Evolutionary conservation across 1,140 invertebrate genomes (phyloP), one percentile per base, ranked within the genome.

Genomic region (Zaprionus africanus): DNA sequence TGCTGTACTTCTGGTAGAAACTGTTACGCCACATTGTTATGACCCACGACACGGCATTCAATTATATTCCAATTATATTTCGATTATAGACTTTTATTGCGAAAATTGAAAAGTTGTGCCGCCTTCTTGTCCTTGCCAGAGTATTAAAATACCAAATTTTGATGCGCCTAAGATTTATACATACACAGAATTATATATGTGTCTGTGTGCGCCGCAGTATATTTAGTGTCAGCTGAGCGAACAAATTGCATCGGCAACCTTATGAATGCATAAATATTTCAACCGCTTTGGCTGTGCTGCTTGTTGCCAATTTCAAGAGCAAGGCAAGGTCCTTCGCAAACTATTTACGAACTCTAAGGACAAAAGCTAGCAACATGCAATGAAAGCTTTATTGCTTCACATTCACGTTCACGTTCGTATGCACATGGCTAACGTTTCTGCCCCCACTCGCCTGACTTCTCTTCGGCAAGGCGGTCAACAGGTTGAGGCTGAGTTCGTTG

Each of bases 251-350:
- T 56, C 60, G 78, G 81, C 78, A 85, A 85, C 85, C 85, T 88
- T 90, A 88, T 76, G 73, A 72, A 74, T 81, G 85, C 85, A 88
- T 85, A 85, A 90, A 90, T 88, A 85, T 90, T 90, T 84, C 82
- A 86, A 31, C 54, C 62, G 70, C 79, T 82, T 63, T 67, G 64
- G 62, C 81, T 86, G 12, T 61, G n/a, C 41, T 72, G 73, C 76
- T 72, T 86, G 81, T 73, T 82, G 78, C 84, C 81, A 72, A 71
- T 88, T 88, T 88, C 85, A 88, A 88, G 85, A 90, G 85, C 85
- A 82, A 90, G 71, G 67, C 81, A 90, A 90, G 74, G 85, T 90
- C 85, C 71, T 75, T 73, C 31, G 53, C 73, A 69, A 82, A 81
- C 66, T 78, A 81, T 75, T 81, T 78, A 74, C 78, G 61, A 67